Conservation (phyloP, 2,797 vertebrate genomes). For the Echeneis naucrates region DNA sequence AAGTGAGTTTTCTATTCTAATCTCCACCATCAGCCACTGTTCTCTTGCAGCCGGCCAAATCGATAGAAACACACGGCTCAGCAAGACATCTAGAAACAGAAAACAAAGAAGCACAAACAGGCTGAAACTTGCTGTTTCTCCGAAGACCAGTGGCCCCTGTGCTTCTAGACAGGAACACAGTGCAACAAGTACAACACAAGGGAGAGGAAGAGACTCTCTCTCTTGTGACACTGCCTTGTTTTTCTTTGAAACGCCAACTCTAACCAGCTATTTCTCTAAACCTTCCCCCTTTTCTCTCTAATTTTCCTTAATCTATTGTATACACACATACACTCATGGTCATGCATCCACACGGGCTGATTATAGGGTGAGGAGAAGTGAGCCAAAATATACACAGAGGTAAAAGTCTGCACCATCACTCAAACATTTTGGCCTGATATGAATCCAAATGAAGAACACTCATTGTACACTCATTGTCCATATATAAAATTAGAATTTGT, state of each 20-base stretch:
- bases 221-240: constrained; percentile 39
- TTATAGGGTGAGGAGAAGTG: constrained; percentile 46
- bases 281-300: constrained; percentile 34
- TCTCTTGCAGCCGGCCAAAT: constrained; percentile 67
- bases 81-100: constrained; percentile 59
- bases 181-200: constrained; percentile 45
- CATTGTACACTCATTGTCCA: constrained; percentile 66
- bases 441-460: constrained; percentile 68
- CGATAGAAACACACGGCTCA: constrained; percentile 64
- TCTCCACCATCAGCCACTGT: constrained; percentile 63
- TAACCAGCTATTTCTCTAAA: constrained; percentile 35
- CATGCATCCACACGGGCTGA: constrained; percentile 52
- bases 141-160: constrained; percentile 42
- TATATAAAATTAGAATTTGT: constrained; percentile 62
- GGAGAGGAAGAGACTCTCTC: constrained; percentile 30
- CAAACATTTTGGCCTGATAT: constrained; percentile 63
- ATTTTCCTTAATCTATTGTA: constrained; percentile 32
- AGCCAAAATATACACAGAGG: constrained; percentile 55
- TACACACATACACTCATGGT: constrained; percentile 31
- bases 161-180: constrained; percentile 40
- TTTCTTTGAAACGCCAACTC: constrained; percentile 37
- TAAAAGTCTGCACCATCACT: constrained; percentile 53
- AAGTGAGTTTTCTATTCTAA: constrained; percentile 73
- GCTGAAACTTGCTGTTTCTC: constrained; percentile 57
- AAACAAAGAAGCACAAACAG: constrained; percentile 55